phyloP scores from a whole-genome alignment of 2,888 invertebrate genomes.

The Rapana venosa region DNA sequence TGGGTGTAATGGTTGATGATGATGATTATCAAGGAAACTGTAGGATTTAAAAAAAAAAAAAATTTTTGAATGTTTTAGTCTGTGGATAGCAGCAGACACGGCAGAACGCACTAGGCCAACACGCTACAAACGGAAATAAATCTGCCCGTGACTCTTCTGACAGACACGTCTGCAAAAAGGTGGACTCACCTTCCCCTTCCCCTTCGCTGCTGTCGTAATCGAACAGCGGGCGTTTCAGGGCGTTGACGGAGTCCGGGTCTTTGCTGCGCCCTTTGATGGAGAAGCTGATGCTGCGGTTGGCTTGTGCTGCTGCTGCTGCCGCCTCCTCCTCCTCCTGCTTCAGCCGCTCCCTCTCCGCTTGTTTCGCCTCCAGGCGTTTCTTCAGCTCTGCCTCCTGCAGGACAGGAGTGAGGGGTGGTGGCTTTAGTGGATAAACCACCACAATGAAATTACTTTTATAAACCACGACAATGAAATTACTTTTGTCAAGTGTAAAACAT shows the following conservation, averaged over 20 bases:
- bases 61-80: too few relatives aligned
- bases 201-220: constrained; percentile 74
- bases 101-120: too few relatives aligned
- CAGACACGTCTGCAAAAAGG: background rate
- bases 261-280: constrained; percentile 69
- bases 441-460: background rate
- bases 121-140: too few relatives aligned
- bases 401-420: background rate
- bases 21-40: too few relatives aligned
- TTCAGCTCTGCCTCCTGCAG: constrained; percentile 42
- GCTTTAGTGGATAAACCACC: background rate
- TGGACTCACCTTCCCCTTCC: constrained; percentile 49
- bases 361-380: constrained; percentile 23
- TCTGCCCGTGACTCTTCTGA: too few relatives aligned
- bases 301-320: constrained; percentile 50
- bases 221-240: constrained; percentile 65
- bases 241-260: constrained; percentile 61
- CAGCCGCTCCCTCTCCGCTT: constrained; percentile 26
- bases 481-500: too few relatives aligned
- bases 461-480: too few relatives aligned
- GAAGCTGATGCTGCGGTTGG: constrained; percentile 72
- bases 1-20: too few relatives aligned
- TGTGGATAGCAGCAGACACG: too few relatives aligned
- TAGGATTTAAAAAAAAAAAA: too few relatives aligned
- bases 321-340: constrained; percentile 54